Conservation (phyloP, 37 sponge, comb jelly and placozoan species). For the Cliona cf. orientalis region DNA sequence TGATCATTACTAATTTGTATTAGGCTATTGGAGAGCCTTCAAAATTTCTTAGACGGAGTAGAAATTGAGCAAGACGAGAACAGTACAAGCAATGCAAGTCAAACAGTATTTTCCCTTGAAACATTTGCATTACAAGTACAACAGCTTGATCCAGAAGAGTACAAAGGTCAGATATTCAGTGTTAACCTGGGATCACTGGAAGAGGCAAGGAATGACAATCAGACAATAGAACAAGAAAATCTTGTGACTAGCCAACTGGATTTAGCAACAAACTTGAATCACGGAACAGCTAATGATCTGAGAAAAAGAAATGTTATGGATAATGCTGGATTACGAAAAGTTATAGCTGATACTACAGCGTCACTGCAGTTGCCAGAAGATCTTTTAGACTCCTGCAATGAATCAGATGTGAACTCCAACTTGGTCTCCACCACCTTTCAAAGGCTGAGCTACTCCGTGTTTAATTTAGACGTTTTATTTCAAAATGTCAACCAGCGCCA, state of each 20-base stretch:
- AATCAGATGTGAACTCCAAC: too few species aligned
- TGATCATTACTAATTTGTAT: too few species aligned
- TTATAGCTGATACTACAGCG: neutral
- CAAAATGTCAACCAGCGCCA: neutral
- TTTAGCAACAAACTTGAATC: too few species aligned
- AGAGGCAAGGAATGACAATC: slow-evolving; percentile 3
- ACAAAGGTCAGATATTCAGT: slow-evolving; percentile 25
- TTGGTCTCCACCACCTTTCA: neutral
- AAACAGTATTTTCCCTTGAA: neutral
- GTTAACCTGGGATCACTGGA: slow-evolving; percentile 43
- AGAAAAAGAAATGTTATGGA: neutral
- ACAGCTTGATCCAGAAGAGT: slow-evolving; percentile 5
- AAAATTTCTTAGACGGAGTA: neutral
- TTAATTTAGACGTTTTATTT: slow-evolving; percentile 23
- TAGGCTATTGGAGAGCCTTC: slow-evolving; percentile 20
- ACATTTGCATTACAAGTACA: slow-evolving; percentile 53
- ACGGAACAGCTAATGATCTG: too few species aligned
- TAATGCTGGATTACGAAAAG: too few species aligned
- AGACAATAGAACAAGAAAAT: too few species aligned
- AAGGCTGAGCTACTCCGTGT: slow-evolving; percentile 25
- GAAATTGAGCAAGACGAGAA: neutral
- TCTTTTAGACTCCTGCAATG: neutral
- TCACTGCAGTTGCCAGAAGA: neutral
- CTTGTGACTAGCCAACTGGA: too few species aligned
- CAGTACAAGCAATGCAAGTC: too few species aligned